Conservation (phyloP, 2,888 invertebrate genomes). For the Nycteola revayana region DNA sequence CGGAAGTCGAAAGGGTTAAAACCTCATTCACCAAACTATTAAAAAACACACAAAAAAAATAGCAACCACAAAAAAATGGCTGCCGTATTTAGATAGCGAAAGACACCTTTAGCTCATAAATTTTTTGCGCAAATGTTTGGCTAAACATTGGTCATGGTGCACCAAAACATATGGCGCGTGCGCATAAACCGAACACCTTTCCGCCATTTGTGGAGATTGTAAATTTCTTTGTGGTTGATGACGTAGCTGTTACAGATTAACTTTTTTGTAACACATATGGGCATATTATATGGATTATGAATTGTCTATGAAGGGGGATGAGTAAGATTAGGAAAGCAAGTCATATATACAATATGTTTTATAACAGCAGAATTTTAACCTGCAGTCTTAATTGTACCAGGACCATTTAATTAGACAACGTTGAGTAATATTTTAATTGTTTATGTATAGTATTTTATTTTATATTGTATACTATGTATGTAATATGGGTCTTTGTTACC, state of each 20-base stretch:
- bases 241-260: conserved; percentile 24
- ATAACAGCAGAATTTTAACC: too few species aligned
- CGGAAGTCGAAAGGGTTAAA: conserved; percentile 14
- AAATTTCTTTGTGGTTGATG: conserved; percentile 31
- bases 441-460: too few species aligned
- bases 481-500: too few species aligned
- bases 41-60: conserved; percentile 20
- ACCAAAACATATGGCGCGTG: conserved; percentile 62
- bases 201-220: conserved; percentile 55
- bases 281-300: conserved; percentile 2
- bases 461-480: too few species aligned
- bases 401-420: too few species aligned
- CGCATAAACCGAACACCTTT: conserved; percentile 64
- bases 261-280: conserved; percentile 14
- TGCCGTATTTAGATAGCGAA: conserved; percentile 39
- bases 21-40: conserved; percentile 3
- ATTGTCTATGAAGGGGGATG: too few species aligned
- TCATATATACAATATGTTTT: too few species aligned
- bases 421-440: too few species aligned
- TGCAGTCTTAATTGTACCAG: too few species aligned
- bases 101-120: conserved; percentile 53
- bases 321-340: too few species aligned
- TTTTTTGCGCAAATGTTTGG: conserved; percentile 47
- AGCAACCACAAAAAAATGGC: conserved; percentile 26
- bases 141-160: conserved; percentile 43